Evolutionary conservation across 2,888 invertebrate species (phyloP), one percentile per base, ranked within the genome.

Genomic region (Proisotoma minuta): DNA sequence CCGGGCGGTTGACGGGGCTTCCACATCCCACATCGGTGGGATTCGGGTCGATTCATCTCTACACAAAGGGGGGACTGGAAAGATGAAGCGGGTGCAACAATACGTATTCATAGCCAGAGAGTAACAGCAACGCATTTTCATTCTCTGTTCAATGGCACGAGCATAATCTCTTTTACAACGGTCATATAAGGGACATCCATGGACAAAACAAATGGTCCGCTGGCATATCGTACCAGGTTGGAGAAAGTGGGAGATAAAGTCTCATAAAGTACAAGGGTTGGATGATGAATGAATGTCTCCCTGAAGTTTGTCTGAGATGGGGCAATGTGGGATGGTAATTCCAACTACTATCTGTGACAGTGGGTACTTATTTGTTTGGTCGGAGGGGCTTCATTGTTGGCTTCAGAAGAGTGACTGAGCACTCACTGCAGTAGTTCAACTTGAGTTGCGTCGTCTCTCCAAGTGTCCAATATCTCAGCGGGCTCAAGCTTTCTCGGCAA

Each of bases 41-140:
- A 66, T 66, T 66, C 66, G 66, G 66, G 61, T 66, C 66, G 66
- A 63, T 63, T 66, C 66, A 66, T 56, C 24, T 39, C 26, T 23
- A 22, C 23, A 49, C 26, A 24, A 8, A 23, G 22, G n/a, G 23
- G 23, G n/a, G 23, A 22, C 8, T 8, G 27, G 26, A 56, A 10
- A 10, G 10, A 18, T n/a, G 40, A 27, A 56, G 43, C 18, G 56
- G 43, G 56, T 56, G 43, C 56, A 34, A 34, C 40, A 54, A 52
- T 52, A 29, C n/a, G 24, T 52, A 28, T 52, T 52, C 29, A 52
- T 52, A 52, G 4, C 52, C 10, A 50, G 15, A 43, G 5, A 43
- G 43, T 43, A 43, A 43, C 43, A 43, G 43, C 43, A n/a, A 12
- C 43, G 10, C 43, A n/a, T 34, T 34, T 34, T 34, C 43, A 43